phyloP scores from a whole-genome alignment of 2,113 vertebrate genomes.

The Aptenodytes forsteri region DNA sequence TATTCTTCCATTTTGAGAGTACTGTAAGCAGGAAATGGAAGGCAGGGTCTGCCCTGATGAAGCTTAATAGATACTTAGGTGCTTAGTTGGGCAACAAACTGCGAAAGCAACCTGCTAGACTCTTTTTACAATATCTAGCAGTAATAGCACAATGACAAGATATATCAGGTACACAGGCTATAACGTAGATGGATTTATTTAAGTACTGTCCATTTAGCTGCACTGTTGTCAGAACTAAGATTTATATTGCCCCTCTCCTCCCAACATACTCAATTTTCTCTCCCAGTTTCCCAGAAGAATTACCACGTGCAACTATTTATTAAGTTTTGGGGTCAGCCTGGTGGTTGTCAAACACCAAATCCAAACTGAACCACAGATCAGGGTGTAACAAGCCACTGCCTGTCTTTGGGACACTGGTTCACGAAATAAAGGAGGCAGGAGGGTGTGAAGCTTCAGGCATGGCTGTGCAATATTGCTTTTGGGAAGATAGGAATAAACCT shows the following conservation, averaged over 20 bases:
- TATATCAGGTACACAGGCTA: background rate
- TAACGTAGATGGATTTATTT: background rate
- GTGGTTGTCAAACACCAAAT: background rate
- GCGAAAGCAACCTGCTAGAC: background rate
- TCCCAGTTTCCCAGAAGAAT: background rate
- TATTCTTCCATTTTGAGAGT: background rate
- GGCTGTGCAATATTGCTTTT: background rate
- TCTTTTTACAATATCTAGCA: background rate
- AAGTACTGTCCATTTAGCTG: background rate
- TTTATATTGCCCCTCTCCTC: background rate
- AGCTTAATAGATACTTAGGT: background rate
- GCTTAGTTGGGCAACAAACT: background rate
- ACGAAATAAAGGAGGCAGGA: background rate
- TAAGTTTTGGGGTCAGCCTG: background rate
- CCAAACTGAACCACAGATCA: background rate
- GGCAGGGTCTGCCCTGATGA: background rate
- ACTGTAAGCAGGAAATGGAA: background rate
- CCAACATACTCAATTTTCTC: background rate
- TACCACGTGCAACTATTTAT: background rate
- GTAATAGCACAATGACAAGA: background rate
- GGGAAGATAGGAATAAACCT: background rate
- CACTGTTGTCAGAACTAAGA: background rate
- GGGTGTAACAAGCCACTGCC: background rate
- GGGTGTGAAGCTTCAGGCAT: background rate
- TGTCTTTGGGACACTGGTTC: background rate